Evolutionary conservation across 2,113 vertebrate genomes (phyloP).

Genomic region (Hyperopisus bebe): DNA sequence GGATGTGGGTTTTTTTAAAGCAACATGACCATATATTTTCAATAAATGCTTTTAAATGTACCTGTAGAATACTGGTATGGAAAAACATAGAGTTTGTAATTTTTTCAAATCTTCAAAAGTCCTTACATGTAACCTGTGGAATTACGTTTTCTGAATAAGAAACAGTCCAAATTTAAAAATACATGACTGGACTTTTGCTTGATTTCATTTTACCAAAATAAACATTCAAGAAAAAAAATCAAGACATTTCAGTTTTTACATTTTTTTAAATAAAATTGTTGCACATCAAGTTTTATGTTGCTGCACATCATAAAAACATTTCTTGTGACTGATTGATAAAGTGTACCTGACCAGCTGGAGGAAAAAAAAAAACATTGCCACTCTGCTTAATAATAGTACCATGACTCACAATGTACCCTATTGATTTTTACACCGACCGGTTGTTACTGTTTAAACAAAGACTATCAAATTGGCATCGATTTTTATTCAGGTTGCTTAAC

Average conservation of each 20-base stretch:
- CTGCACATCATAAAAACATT: background rate
- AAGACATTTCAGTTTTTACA: background rate
- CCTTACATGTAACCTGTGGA: background rate
- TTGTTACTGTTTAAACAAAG: background rate
- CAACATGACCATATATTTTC: background rate
- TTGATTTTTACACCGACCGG: background rate
- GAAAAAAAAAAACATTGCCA: background rate
- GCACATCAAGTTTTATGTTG: background rate
- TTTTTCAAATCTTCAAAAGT: background rate
- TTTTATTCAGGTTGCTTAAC: background rate
- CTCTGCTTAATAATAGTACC: background rate
- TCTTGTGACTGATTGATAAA: background rate
- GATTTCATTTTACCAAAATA: background rate
- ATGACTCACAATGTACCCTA: background rate
- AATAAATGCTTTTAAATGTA: conserved; percentile 12
- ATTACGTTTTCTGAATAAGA: background rate
- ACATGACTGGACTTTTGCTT: background rate
- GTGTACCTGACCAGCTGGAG: background rate
- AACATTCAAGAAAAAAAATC: background rate
- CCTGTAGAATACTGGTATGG: background rate
- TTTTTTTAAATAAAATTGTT: background rate
- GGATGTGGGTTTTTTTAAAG: background rate
- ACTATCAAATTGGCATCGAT: background rate
- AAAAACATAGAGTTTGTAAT: background rate
- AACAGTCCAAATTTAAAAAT: background rate